Evolutionary conservation across 2,113 vertebrate genomes (phyloP).

Genomic region (Potamarius usumacintae): DNA sequence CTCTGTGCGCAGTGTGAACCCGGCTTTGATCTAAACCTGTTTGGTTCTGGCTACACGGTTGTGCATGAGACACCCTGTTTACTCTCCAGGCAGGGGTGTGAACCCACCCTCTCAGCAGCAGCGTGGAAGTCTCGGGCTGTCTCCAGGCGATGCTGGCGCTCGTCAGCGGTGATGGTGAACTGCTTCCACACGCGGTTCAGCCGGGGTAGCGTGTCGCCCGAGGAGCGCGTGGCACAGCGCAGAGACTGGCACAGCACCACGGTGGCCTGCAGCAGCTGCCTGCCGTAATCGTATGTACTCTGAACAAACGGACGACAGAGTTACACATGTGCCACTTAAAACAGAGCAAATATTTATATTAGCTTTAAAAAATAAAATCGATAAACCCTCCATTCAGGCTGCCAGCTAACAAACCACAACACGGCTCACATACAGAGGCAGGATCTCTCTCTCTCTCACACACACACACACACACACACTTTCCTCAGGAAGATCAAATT

Average conservation of each 20-base stretch:
- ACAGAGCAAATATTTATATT: not conserved
- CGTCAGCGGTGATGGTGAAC: constrained; percentile 89
- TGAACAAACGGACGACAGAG: constrained; percentile 51
- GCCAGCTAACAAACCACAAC: not conserved
- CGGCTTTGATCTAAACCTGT: not conserved
- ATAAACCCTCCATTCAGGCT: not conserved
- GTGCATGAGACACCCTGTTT: not conserved
- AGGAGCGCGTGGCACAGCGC: constrained; percentile 91
- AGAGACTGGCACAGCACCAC: constrained; percentile 96
- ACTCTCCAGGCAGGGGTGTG: not conserved
- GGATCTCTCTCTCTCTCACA: not conserved
- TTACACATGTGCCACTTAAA: not conserved
- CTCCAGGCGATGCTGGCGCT: constrained; percentile 88
- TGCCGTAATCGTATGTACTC: constrained; percentile 97
- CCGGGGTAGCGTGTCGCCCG: constrained; percentile 91
- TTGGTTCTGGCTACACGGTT: not conserved
- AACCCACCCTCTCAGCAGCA: constrained; percentile 84
- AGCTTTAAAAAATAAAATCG: not conserved
- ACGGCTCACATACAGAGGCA: not conserved
- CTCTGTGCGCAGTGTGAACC: not conserved
- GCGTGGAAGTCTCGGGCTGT: constrained; percentile 87
- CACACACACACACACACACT: not conserved
- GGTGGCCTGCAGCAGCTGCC: constrained; percentile 94
- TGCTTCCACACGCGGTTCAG: constrained; percentile 98
- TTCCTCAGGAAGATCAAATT: not conserved